These are phyloP conservation scores for Trissolcus japonicus DNA, from an alignment of 2,888 invertebrate species.

Conservation along the genomic window DNA sequence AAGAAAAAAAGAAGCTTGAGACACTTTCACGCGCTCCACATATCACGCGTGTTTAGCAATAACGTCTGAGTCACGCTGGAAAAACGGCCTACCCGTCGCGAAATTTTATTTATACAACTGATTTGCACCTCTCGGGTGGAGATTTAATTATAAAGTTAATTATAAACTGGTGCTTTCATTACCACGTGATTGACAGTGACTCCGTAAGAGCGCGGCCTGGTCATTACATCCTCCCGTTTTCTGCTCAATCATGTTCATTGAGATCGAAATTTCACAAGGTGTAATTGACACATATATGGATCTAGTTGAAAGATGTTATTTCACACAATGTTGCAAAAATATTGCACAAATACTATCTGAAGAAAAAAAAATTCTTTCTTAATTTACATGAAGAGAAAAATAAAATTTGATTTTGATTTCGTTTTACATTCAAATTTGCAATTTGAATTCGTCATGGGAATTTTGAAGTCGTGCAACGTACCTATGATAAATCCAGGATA, in stretches of 20 bases:
- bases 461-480: too few relatives aligned
- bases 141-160: constrained; percentile 4
- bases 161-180: background rate
- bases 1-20: too few relatives aligned
- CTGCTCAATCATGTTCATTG: background rate
- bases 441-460: too few relatives aligned
- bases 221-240: constrained; percentile 2
- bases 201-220: background rate
- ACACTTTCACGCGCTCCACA: constrained; percentile 5
- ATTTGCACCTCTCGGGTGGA: constrained; percentile 2
- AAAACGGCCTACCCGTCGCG: background rate
- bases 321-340: too few relatives aligned
- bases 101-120: background rate
- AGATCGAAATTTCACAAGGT: background rate
- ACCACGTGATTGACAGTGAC: constrained; percentile 1
- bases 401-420: too few relatives aligned
- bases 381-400: too few relatives aligned
- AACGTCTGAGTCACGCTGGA: constrained; percentile 3
- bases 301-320: background rate
- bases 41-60: background rate
- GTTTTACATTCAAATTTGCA: too few relatives aligned
- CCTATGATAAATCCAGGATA: constrained; percentile 4
- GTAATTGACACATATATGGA: background rate
- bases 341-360: too few relatives aligned
- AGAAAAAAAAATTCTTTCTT: too few relatives aligned